Base-by-base conservation (phyloP, 2,888 invertebrate species). In the Empis livida region DNA sequence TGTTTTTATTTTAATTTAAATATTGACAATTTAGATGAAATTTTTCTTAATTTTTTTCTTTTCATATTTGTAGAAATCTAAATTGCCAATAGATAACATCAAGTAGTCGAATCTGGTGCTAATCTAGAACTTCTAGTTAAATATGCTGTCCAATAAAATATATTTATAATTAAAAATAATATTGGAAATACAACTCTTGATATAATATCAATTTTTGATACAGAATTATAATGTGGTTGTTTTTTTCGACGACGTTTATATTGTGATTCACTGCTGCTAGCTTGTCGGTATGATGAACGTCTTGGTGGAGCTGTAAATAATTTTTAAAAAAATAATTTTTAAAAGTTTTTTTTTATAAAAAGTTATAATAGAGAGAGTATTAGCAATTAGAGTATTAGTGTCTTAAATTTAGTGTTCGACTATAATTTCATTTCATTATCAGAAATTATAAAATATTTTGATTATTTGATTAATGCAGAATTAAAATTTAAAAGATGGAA, bases 101-200 rank as follows among this genome's bases (percentile, higher is more conserved):
- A 67, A 52, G 68, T 64, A 57, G 58, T 58, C 53, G 65, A 55
- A 41, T 60, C 61, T 39, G 62, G 59, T 54, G 64, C 39, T 31
- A 65, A 63, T 43, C 68, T 59, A 10, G 67, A 60, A 59, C 79
- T 80, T 54, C 80, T 70, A 47, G 79, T 76, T 48, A 85, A 69
- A 61, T 84, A 86, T 9, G 79, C 78, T 56, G 77, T 80, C 85
- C 88, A 89, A 62, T 89, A 89, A 64, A 85, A 78, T 47, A 83
- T 67, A 64, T 88, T 87, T 55, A 88, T 83, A 11, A 81, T 71
- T 5, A 83, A 62, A 65, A 88, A 89, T 41, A 81, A 73, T 45
- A 85, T 58, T 0, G 89, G 89, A 62, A 89, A 88, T 27, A 84
- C 76, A 38, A 87, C 73, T 39, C 88, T 70, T 10, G 84, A 82